Percentiles rank a stretch among this genome's conserved stretches.
phyloP scores from a whole-genome alignment of 2,888 invertebrate species.

The Nemotelus nigrinus region DNA sequence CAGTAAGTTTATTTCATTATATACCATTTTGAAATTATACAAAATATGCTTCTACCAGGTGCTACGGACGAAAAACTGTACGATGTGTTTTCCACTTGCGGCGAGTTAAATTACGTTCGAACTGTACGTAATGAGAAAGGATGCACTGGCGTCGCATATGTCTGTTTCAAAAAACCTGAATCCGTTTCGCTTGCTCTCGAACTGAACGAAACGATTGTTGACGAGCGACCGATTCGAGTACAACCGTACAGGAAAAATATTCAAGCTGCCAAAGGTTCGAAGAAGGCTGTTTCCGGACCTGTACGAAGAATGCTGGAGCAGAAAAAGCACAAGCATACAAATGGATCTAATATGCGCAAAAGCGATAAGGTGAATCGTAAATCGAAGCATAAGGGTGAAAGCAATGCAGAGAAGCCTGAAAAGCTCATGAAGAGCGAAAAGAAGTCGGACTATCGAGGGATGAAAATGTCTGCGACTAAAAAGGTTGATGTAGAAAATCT shows the following conservation, averaged over 20 bases:
- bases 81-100: constrained; percentile 62
- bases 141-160: constrained; percentile 59
- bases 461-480: constrained; percentile 56
- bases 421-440: constrained; percentile 52
- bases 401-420: background rate
- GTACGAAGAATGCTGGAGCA: constrained; percentile 37
- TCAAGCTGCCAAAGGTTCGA: constrained; percentile 51
- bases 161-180: constrained; percentile 61
- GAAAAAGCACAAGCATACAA: constrained; percentile 4
- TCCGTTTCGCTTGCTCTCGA: constrained; percentile 62
- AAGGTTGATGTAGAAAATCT: constrained; percentile 53
- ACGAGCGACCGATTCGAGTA: constrained; percentile 62
- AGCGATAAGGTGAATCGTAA: no score
- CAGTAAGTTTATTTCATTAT: constrained; percentile 55
- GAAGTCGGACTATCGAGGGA: constrained; percentile 60
- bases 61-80: constrained; percentile 61
- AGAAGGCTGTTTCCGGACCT: constrained; percentile 42
- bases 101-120: constrained; percentile 63
- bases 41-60: constrained; percentile 53
- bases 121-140: constrained; percentile 60
- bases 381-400: background rate
- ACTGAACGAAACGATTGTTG: constrained; percentile 61
- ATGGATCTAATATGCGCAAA: no score
- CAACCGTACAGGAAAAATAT: constrained; percentile 59
- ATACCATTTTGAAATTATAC: background rate